phyloP scores from a whole-genome alignment of 2,113 vertebrate genomes.

The Recurvirostra avosetta region DNA sequence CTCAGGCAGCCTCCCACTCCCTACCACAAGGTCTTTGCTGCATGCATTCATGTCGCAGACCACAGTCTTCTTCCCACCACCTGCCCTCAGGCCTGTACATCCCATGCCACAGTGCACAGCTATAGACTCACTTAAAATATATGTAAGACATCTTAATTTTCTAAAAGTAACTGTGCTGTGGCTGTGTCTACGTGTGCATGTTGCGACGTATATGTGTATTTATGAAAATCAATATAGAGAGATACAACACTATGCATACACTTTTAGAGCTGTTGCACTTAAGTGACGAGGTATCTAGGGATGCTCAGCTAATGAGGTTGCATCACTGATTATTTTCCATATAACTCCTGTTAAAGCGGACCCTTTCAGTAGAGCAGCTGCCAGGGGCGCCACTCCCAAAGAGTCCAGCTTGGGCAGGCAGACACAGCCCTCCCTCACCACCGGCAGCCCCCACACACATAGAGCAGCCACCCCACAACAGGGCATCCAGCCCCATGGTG shows the following conservation, averaged over 20 bases:
- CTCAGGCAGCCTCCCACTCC: not conserved
- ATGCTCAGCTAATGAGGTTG: not conserved
- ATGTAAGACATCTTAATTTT: not conserved
- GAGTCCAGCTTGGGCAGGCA: not conserved
- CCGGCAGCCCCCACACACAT: not conserved
- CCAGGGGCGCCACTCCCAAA: not conserved
- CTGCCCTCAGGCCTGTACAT: not conserved
- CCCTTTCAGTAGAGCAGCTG: not conserved
- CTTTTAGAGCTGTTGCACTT: not conserved
- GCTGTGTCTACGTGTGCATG: not conserved
- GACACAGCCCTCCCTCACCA: not conserved
- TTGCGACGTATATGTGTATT: not conserved
- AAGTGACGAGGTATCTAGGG: not conserved
- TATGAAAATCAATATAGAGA: not conserved
- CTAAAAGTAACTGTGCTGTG: not conserved
- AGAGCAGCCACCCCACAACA: not conserved
- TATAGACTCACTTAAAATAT: not conserved
- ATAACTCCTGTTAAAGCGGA: not conserved
- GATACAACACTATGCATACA: not conserved
- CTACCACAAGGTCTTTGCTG: not conserved
- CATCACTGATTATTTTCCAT: not conserved
- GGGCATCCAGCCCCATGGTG: not conserved
- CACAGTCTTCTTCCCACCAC: not conserved
- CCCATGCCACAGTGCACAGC: accelerated
- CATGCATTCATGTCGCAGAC: not conserved